These are phyloP conservation scores for Ibycter americanus DNA, from an alignment of 2,797 vertebrate genomes.

Conservation along the genomic window DNA sequence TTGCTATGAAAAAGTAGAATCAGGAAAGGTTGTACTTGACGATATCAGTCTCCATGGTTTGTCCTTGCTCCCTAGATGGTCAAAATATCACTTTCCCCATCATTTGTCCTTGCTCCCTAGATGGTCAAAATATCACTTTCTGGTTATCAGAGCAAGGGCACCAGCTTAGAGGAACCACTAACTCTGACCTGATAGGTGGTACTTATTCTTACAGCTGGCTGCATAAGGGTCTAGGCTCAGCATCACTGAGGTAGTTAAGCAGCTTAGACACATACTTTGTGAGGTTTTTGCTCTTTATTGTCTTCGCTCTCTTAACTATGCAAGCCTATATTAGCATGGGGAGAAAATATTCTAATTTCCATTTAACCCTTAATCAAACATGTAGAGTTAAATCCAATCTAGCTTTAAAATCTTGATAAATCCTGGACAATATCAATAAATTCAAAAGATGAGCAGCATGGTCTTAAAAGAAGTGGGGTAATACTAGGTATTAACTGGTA, in stretches of 20 bases:
- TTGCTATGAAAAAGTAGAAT: background rate
- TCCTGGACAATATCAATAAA: background rate
- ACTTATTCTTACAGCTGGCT: background rate
- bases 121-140: background rate
- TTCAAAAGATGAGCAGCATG: background rate
- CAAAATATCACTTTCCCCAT: background rate
- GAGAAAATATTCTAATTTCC: background rate
- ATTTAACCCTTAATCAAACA: background rate
- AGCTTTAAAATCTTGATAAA: background rate
- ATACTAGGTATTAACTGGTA: background rate
- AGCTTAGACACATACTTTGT: background rate
- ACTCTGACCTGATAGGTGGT: background rate
- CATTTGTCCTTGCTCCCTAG: background rate
- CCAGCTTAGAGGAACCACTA: background rate
- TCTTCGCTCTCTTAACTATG: too few relatives aligned
- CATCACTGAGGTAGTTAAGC: background rate
- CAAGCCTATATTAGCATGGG: background rate
- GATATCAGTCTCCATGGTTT: background rate
- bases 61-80: background rate
- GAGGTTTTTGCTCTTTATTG: too few relatives aligned
- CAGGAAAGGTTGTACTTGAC: background rate
- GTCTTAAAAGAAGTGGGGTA: background rate
- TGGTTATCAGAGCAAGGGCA: background rate
- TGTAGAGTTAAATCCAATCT: background rate
- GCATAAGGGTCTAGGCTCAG: too few relatives aligned